Percentiles rank a stretch among this genome's conserved stretches.
Conservation (phyloP, 1,140 invertebrate genomes). For the Chrysopa pallens region DNA sequence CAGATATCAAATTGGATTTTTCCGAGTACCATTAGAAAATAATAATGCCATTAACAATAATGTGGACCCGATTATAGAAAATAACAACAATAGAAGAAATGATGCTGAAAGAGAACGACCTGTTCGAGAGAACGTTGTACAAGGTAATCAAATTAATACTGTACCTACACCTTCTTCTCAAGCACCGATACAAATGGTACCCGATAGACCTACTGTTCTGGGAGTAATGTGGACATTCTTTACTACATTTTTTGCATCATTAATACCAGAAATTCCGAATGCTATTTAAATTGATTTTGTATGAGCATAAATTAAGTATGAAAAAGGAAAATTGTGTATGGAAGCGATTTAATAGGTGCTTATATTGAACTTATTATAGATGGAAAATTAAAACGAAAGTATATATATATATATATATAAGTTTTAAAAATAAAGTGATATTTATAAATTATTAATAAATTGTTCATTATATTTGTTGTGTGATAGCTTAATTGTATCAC, state of each 20-base stretch:
- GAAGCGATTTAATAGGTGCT: no score
- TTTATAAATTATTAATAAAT: no score
- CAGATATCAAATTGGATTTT: constrained; percentile 49
- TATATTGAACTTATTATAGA: no score
- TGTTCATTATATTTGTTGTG: no score
- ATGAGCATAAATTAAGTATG: neutral
- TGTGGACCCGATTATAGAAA: constrained; percentile 22
- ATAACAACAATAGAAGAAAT: constrained; percentile 25
- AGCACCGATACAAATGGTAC: constrained; percentile 9
- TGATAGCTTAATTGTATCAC: no score
- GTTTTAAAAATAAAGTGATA: no score
- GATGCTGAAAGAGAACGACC: constrained; percentile 15
- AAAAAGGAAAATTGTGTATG: no score
- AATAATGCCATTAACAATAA: constrained; percentile 32
- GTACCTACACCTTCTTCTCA: constrained; percentile 9
- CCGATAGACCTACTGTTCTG: constrained; percentile 35
- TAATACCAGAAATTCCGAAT: constrained; percentile 53
- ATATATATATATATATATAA: no score
- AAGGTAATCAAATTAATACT: constrained; percentile 5
- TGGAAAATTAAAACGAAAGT: no score
- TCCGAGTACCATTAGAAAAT: constrained; percentile 27
- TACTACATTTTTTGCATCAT: constrained; percentile 54
- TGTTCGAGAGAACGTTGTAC: constrained; percentile 13
- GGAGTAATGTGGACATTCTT: constrained; percentile 57
- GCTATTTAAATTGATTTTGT: constrained; percentile 25